Evolutionary conservation across 2,888 invertebrate genomes (phyloP).

Genomic region (Plagodis pulveraria): DNA sequence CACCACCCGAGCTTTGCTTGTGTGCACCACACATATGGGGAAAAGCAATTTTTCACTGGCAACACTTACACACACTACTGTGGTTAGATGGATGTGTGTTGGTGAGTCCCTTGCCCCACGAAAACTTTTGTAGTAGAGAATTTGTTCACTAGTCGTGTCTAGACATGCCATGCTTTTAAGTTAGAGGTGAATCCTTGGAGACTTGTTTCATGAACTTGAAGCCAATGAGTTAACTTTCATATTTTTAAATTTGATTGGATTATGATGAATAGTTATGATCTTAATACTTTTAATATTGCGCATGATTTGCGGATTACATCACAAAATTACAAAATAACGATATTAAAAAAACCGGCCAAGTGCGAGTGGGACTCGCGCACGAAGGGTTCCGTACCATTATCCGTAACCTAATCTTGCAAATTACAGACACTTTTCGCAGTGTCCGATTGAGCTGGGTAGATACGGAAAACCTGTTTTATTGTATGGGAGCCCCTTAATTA

Average conservation of each 20-base stretch:
- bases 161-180: constrained; percentile 81
- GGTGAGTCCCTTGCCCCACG: constrained; percentile 77
- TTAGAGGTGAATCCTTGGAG: constrained; percentile 75
- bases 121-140: constrained; percentile 82
- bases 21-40: constrained; percentile 60
- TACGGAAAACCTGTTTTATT: too few species aligned
- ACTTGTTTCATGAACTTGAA: constrained; percentile 64
- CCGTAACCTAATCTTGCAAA: too few species aligned
- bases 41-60: constrained; percentile 81
- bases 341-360: too few species aligned
- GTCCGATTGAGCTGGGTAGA: too few species aligned
- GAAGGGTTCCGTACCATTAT: too few species aligned
- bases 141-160: constrained; percentile 83
- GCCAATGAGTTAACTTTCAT: constrained; percentile 45
- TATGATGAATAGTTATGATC: constrained; percentile 15
- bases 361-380: too few species aligned
- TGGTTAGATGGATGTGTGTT: constrained; percentile 57
- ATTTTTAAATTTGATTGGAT: constrained; percentile 37
- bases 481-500: too few species aligned
- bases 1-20: constrained; percentile 40
- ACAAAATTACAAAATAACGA: too few species aligned
- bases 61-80: constrained; percentile 67
- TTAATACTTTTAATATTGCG: too few species aligned
- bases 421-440: too few species aligned
- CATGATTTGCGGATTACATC: too few species aligned